Conservation (phyloP, 2,113 vertebrate species). For the Arvicanthis niloticus region DNA sequence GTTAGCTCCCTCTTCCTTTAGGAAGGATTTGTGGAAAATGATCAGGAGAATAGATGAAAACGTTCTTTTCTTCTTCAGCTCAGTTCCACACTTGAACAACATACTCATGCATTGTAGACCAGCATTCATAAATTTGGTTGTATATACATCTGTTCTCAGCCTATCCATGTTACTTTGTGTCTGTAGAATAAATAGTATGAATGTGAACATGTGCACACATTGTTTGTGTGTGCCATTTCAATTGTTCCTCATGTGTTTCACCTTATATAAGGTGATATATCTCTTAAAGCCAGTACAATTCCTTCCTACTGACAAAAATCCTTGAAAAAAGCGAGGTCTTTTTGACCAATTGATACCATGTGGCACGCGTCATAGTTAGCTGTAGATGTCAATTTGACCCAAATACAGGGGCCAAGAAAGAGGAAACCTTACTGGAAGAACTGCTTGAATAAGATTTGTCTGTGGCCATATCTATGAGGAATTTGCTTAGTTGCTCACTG, state of each 20-base stretch:
- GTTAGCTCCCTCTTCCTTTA: background rate
- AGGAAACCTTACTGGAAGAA: background rate
- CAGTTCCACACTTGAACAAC: slow-evolving; percentile 11
- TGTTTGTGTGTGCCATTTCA: background rate
- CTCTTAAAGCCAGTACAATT: slow-evolving; percentile 1
- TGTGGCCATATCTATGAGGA: background rate
- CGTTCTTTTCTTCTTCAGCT: background rate
- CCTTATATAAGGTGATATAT: background rate
- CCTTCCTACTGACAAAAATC: background rate
- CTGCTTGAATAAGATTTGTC: background rate
- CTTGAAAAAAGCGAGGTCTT: background rate
- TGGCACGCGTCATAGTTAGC: background rate
- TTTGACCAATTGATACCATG: background rate
- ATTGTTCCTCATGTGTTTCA: background rate
- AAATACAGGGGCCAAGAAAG: background rate
- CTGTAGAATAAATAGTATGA: background rate
- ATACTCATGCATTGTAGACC: background rate
- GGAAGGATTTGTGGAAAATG: background rate
- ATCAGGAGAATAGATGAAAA: background rate
- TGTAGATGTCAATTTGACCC: background rate
- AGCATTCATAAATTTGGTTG: background rate
- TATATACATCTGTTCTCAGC: background rate
- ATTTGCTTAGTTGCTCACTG: background rate
- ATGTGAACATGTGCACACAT: background rate
- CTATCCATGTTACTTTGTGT: background rate